A percentile compares a stretch with the other conserved stretches of the same genome.
These are phyloP conservation scores for Drosophila melanosoma DNA, from an alignment of 2,888 invertebrate genomes.

Conservation along the genomic window DNA sequence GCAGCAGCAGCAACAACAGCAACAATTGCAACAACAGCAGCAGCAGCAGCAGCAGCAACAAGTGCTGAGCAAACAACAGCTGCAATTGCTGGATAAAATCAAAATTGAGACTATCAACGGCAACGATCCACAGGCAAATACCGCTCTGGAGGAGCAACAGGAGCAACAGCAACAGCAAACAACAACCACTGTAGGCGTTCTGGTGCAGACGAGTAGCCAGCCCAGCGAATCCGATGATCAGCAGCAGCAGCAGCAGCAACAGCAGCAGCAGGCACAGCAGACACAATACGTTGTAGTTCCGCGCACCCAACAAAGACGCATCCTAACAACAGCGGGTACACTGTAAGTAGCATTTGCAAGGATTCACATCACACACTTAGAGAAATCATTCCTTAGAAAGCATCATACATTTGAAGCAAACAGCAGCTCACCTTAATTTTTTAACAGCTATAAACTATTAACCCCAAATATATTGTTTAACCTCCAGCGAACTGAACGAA, in stretches of 20 bases:
- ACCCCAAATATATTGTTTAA: background rate
- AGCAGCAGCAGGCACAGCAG: constrained; percentile 49
- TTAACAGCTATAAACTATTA: background rate
- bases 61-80: constrained; percentile 70
- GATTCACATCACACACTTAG: background rate
- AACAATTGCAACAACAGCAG: constrained; percentile 59
- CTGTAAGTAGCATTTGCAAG: constrained; percentile 70
- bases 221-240: constrained; percentile 62
- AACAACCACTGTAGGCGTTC: constrained; percentile 64
- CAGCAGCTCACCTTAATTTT: background rate
- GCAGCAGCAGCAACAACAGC: constrained; percentile 65
- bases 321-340: constrained; percentile 85
- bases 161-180: constrained; percentile 69
- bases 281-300: constrained; percentile 63
- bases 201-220: constrained; percentile 64
- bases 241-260: constrained; percentile 36
- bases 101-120: constrained; percentile 77
- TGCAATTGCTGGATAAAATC: constrained; percentile 78
- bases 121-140: constrained; percentile 61
- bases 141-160: constrained; percentile 67
- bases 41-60: constrained; percentile 73
- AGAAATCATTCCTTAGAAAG: background rate
- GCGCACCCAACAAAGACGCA: constrained; percentile 81
- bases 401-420: background rate
- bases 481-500: constrained; percentile 80